Conservation (phyloP, 64 coral and sea anemone species). For the Platygyra sinensis region DNA sequence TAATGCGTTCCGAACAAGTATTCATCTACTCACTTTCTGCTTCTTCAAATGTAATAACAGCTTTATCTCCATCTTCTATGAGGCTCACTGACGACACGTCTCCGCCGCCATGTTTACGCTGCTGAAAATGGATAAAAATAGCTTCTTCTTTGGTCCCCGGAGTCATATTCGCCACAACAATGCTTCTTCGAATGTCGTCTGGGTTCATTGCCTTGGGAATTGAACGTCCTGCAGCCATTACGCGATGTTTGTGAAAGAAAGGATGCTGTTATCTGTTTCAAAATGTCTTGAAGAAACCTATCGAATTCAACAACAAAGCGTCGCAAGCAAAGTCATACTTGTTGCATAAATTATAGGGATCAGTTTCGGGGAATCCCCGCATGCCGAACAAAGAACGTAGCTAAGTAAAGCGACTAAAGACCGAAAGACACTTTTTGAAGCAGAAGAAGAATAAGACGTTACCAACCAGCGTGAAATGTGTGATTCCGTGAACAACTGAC, state of each 20-base stretch:
- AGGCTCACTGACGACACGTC: background rate
- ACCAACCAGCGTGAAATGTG: background rate
- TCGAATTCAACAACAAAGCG: background rate
- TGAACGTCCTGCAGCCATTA: background rate
- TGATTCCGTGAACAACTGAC: background rate
- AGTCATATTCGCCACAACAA: slow-evolving; percentile 8
- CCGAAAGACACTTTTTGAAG: background rate
- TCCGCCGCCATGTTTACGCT: slow-evolving; percentile 46
- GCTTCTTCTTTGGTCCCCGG: slow-evolving; percentile 15
- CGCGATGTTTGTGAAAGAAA: background rate
- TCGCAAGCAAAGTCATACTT: background rate
- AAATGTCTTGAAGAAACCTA: background rate
- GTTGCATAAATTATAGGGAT: background rate
- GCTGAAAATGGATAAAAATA: slow-evolving; percentile 26
- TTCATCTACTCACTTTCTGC: slow-evolving; percentile 21
- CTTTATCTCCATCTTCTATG: background rate
- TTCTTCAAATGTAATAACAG: slow-evolving; percentile 32
- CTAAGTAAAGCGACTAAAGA: background rate
- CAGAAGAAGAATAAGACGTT: background rate
- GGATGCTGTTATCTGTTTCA: background rate
- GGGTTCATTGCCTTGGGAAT: background rate
- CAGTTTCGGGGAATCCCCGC: slow-evolving; percentile 8
- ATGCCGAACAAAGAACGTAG: background rate
- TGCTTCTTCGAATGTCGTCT: background rate
- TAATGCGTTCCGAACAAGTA: background rate